Evolutionary conservation across 2,888 invertebrate species (phyloP), one percentile per base, ranked within the genome.

Genomic region (Elegia similella): DNA sequence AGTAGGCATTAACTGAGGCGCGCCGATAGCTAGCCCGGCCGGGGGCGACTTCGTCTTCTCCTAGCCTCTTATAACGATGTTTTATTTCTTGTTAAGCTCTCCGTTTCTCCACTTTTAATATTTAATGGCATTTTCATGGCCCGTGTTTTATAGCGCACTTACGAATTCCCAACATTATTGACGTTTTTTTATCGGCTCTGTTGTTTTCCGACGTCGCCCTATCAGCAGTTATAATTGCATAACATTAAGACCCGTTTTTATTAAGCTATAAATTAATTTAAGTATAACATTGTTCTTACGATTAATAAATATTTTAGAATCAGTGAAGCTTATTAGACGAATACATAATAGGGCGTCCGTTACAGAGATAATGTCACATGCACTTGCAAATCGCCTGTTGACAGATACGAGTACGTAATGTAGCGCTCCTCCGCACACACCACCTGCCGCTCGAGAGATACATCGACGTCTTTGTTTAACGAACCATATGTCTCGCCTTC

Each of bases 31-130:
- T 80, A 73, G 83, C 80, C 82, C 79, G 85, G 82, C 86, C 86
- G 84, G 84, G 86, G 88, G 83, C 84, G 82, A 78, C 81, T 77
- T 73, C 76, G 75, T 76, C 76, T 76, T 80, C 84, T 82, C 80
- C 84, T 83, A 81, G 84, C 84, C 84, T 86, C 84, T 86, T 83
- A 84, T 86, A 88, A 87, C 90, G 89, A 89, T 88, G 90, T 90
- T 90, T 90, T 90, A 91, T 90, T 91, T 86, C 90, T 88, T 91
- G 90, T 91, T 89, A 89, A 91, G 91, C 89, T 91, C 89, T 91
- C 84, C 88, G 86, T 89, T 91, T 88, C 88, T 89, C 87, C 89
- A 88, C 88, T 91, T 91, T 91, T 89, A 91, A 91, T 90, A 91
- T 91, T 91, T 91, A 89, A 91, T 89, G 87, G 85, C 85, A 82